Evolutionary conservation across 2,113 vertebrate species (phyloP).

Genomic region (Pelmatolapia mariae): DNA sequence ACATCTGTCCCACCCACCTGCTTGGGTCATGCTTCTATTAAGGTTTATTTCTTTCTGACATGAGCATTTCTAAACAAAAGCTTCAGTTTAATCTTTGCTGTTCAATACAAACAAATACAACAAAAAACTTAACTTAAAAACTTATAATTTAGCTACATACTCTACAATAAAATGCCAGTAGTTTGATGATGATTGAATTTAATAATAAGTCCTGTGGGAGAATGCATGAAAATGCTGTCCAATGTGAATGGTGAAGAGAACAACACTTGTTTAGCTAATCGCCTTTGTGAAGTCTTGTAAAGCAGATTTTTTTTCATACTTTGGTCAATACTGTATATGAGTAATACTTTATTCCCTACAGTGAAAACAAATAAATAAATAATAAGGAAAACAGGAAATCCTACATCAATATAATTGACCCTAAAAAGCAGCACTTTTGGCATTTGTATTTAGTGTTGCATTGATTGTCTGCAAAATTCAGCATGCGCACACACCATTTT

Average conservation of each 20-base stretch:
- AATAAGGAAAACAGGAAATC: neutral
- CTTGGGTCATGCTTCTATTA: neutral
- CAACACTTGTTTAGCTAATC: neutral
- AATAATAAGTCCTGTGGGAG: neutral
- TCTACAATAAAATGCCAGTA: neutral
- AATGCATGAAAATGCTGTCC: neutral
- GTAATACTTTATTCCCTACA: neutral
- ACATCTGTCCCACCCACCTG: neutral
- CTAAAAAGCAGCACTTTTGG: conserved; percentile 1
- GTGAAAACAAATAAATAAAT: neutral
- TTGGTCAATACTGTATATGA: neutral
- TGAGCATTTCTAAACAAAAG: neutral
- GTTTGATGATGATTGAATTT: neutral
- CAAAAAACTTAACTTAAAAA: neutral
- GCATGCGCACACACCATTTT: neutral
- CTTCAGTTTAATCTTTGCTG: neutral
- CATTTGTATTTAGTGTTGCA: neutral
- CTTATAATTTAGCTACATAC: neutral
- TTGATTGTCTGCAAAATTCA: neutral
- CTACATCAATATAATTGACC: conserved; percentile 14
- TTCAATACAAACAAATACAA: neutral
- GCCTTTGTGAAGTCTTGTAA: neutral
- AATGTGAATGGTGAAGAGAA: neutral
- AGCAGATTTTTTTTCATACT: neutral
- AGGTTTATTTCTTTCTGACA: neutral